Evolutionary conservation across 2,113 vertebrate genomes (phyloP), one percentile per base, ranked within the genome.

Genomic region (Lepus americanus): DNA sequence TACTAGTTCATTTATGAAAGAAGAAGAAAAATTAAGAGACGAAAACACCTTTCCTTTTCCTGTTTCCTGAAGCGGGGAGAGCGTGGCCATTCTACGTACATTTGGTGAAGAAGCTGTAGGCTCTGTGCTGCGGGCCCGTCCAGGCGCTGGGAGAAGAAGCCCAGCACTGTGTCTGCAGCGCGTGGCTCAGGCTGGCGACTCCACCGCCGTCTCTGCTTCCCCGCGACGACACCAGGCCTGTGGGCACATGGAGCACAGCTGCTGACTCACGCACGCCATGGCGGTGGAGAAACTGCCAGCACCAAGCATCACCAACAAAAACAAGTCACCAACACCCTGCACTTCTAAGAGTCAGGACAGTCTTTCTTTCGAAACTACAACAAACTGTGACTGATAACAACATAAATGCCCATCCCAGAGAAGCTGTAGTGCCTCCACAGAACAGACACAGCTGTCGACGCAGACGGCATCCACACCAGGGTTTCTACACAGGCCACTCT

Each of bases 81-180:
- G n/a, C 36, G 33, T 25, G 17, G 69, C 27, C 66, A 39, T 13
- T 51, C 73, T 87, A 96, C 97, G 0, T 96, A 97, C 97, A 16
- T 87, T 97, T 97, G 29, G 96, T 97, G 90, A 97, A 97, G 90
- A 97, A 97, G 81, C 97, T 97, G 31, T 97, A 97, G 23, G 70
- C n/a, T 95, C 97, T 96, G 0, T 19, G 27, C 49, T 84, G 97
- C 1, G 96, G 96, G 61, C 70, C 61, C 8, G 9, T 22, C 44
- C 14, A 44, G 63, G 2, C 53, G 12, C 82, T 55, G 39, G 92
- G 36, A 77, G 88, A 72, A 83, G 96, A 92, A 90, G 92, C 1
- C 8, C 78, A 78, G 86, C 95, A 87, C 0, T 95, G 96, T 23
- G 92, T 74, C 95, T 95, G 96, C 0, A 97, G 70, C 0, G 1